Evolutionary conservation across 2,888 invertebrate species (phyloP).

Genomic region (Conistra vaccinii): DNA sequence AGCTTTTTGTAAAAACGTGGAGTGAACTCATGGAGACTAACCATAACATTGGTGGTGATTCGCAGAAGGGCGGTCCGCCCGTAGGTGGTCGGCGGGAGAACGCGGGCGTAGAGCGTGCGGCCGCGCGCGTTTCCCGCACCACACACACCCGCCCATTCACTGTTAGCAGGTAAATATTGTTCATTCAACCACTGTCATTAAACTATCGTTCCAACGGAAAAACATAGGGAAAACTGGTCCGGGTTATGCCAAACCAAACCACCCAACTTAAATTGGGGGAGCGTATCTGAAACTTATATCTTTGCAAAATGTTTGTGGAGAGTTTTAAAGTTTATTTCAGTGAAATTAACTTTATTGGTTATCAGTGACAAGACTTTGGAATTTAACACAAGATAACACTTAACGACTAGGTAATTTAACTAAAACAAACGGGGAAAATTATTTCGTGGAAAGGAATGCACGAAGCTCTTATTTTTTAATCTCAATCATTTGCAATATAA

Average conservation of each 20-base stretch:
- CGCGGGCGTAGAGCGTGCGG: conserved; percentile 88
- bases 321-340: background rate
- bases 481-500: background rate
- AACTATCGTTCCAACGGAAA: conserved; percentile 1
- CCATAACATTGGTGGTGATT: conserved; percentile 25
- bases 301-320: conserved; percentile 8
- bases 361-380: conserved; percentile 6
- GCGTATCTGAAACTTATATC: background rate
- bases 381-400: conserved; percentile 13
- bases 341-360: conserved; percentile 3
- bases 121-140: conserved; percentile 89
- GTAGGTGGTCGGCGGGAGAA: conserved; percentile 89
- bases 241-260: background rate
- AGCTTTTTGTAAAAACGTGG: background rate
- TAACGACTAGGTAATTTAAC: conserved; percentile 3
- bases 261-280: background rate
- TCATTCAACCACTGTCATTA: conserved; percentile 19
- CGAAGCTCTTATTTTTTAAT: background rate
- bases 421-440: background rate
- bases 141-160: conserved; percentile 90
- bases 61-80: conserved; percentile 88
- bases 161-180: conserved; percentile 89
- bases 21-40: conserved; percentile 1
- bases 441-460: background rate
- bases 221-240: background rate